Base-by-base conservation (phyloP, 2,888 invertebrate species). In the Aspidapion aeneum region DNA sequence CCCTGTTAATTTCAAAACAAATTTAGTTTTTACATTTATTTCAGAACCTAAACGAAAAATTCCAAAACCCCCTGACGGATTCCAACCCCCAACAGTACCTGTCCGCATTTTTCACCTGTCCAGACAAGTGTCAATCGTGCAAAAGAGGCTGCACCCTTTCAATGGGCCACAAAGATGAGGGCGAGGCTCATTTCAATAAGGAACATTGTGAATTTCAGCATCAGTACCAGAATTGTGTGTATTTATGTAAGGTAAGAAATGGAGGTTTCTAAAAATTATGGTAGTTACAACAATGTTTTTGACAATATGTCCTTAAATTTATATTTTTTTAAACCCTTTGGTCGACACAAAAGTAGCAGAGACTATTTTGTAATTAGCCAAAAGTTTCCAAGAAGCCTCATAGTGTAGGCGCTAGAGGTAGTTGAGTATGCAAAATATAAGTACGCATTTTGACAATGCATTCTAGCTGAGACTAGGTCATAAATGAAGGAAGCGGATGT, bases 31-130 rank as follows among this genome's bases (percentile, higher is more conserved):
- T n/a, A n/a, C n/a, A n/a, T n/a, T n/a, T n/a, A n/a, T n/a, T n/a
- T n/a, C n/a, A 86, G 86, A 82, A 82, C 58, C 79, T 93, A 58
- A 92, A 91, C 79, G 87, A 89, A 63, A 90, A 90, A 77, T 91
- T 91, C 74, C 88, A 85, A 70, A 89, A 88, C 1, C 84, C 87
- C 69, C 86, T 91, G 51, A 84, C 82, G 56, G 85, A 85, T 66
- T 78, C 83, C 50, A 79, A 85, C 18, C 85, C 86, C 17, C 85
- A 86, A 73, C 82, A 89, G 58, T 91, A 91, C 77, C 87, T 91
- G 35, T 90, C 91, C 72, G 88, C 91, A 74, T 91, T 91, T 80
- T 91, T 92, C 73, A 90, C 91, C 0, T 93, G 92, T 73, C 84
- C 86, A 18, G 82, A 85, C 1, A 85, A 85, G 69, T 93, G 92